Conservation (phyloP, 1,140 invertebrate genomes). For the Drosophila nebulosa region DNA sequence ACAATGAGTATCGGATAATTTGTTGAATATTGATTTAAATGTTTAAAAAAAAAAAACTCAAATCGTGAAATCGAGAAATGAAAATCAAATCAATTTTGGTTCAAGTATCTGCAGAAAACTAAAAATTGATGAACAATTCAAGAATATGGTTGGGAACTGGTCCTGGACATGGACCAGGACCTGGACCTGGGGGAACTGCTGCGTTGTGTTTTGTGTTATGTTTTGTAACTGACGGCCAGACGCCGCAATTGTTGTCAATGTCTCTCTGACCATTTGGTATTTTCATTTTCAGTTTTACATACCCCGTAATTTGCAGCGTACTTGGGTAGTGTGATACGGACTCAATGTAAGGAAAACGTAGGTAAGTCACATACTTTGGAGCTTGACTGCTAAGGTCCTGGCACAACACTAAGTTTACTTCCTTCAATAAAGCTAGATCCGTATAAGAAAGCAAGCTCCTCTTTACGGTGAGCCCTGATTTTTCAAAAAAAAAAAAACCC, state of each 20-base stretch:
- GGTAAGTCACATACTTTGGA: too few relatives aligned
- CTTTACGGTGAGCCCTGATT: too few relatives aligned
- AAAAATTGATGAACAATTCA: conserved; percentile 74
- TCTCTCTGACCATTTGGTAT: conserved; percentile 29
- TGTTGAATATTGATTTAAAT: conserved; percentile 23
- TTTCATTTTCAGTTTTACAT: conserved; percentile 24
- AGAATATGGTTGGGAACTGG: conserved; percentile 23
- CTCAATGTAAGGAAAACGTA: not conserved
- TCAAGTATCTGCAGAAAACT: conserved; percentile 61
- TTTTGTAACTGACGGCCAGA: conserved; percentile 70
- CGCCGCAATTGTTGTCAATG: conserved; percentile 48
- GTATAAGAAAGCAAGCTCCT: too few relatives aligned
- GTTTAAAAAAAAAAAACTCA: conserved; percentile 9
- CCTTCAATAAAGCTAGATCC: too few relatives aligned
- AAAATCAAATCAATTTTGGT: conserved; percentile 42
- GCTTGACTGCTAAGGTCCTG: too few relatives aligned
- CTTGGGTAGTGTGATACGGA: conserved; percentile 10
- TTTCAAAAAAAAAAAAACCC: too few relatives aligned
- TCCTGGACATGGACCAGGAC: not conserved
- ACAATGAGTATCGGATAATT: conserved; percentile 26
- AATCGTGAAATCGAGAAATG: conserved; percentile 12
- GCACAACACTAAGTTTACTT: too few relatives aligned
- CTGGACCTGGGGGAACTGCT: not conserved
- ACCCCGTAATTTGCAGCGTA: not conserved
- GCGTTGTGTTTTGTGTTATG: not conserved